A percentile compares a stretch with the other conserved stretches of the same genome.
Evolutionary conservation across 2,888 invertebrate genomes (phyloP).

Genomic region (Folsomia candida): DNA sequence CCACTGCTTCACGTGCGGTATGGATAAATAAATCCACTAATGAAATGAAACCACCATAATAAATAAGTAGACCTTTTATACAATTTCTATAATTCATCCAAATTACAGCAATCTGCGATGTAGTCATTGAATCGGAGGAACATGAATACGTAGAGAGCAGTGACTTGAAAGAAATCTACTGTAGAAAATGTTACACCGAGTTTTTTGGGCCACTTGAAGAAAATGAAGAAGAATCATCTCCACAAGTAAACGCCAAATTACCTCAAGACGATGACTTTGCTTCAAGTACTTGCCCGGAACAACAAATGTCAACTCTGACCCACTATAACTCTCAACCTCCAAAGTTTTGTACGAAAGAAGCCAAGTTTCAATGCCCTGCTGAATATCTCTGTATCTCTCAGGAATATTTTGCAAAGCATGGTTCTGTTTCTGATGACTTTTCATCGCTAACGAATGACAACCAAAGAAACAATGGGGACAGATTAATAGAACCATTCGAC

Average conservation of each 20-base stretch:
- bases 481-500: background rate
- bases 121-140: slow-evolving; percentile 19
- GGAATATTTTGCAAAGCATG: background rate
- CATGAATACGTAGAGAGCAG: no score
- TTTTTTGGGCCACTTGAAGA: no score
- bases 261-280: no score
- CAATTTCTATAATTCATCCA: no score
- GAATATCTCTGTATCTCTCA: background rate
- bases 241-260: no score
- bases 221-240: no score
- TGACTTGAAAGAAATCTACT: slow-evolving; percentile 23
- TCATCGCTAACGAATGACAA: background rate
- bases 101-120: slow-evolving; percentile 20
- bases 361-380: no score
- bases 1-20: slow-evolving; percentile 34
- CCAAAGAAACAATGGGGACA: background rate
- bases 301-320: no score
- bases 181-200: slow-evolving; percentile 12
- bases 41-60: background rate
- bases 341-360: no score
- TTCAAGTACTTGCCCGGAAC: no score
- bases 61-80: background rate
- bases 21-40: background rate
- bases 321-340: no score
- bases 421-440: background rate